Conservation (phyloP, 2,888 invertebrate genomes). For the Cheilosia impressa region DNA sequence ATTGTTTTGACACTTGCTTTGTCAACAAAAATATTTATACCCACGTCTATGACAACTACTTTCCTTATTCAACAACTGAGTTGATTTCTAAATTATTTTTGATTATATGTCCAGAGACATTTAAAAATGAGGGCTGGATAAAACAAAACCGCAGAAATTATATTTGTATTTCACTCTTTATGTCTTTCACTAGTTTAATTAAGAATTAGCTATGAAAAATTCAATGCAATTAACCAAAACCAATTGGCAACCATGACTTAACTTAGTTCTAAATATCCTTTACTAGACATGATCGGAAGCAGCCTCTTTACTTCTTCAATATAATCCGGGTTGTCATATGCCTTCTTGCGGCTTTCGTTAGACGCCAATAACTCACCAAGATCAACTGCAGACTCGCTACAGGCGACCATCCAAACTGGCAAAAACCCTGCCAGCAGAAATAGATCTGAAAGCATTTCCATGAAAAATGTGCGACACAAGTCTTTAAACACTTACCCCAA, state of each 20-base stretch:
- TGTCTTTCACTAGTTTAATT: too few species aligned
- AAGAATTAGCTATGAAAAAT: too few species aligned
- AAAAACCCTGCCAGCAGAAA: constrained; percentile 76
- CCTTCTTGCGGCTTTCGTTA: not conserved
- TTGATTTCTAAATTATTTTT: too few species aligned
- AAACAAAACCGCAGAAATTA: too few species aligned
- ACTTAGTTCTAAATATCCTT: constrained; percentile 42
- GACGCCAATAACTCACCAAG: constrained; percentile 6
- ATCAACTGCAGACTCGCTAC: not conserved
- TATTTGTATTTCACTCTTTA: too few species aligned
- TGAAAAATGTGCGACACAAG: not conserved
- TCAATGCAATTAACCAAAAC: too few species aligned
- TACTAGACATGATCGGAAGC: constrained; percentile 20
- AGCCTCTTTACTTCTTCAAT: constrained; percentile 13
- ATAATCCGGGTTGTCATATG: constrained; percentile 19
- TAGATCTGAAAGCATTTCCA: constrained; percentile 70
- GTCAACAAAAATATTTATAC: too few species aligned
- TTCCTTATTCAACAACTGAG: too few species aligned
- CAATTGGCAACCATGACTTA: not conserved
- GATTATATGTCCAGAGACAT: too few species aligned
- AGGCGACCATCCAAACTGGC: constrained; percentile 72
- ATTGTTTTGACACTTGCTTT: too few species aligned
- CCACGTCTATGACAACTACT: too few species aligned
- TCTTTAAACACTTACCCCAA: constrained; percentile 26
- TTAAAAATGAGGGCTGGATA: too few species aligned